These are phyloP conservation scores for Tonatia bakeri DNA, from an alignment of 2,113 vertebrate species.

Conservation along the genomic window DNA sequence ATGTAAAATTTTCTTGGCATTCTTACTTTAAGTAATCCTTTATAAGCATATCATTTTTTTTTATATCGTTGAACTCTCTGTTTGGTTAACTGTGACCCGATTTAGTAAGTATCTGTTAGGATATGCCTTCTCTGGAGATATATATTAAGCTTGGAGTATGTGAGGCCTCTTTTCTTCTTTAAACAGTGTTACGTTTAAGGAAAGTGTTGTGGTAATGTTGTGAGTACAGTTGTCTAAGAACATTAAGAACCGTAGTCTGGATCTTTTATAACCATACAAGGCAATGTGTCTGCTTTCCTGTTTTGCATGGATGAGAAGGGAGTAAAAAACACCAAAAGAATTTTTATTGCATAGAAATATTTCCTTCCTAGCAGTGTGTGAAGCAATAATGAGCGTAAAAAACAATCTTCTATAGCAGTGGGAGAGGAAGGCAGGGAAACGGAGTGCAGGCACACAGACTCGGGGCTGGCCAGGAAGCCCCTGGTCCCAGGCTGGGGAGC, in stretches of 20 bases:
- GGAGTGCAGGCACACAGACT: not conserved
- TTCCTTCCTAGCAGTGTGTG: conserved; percentile 78
- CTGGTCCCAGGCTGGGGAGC: not conserved
- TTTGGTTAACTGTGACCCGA: conserved; percentile 76
- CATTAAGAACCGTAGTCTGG: conserved; percentile 77
- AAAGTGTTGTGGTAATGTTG: conserved; percentile 73
- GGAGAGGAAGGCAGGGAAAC: not conserved
- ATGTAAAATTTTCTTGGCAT: conserved; percentile 55
- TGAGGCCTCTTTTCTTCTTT: conserved; percentile 72
- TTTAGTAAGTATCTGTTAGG: conserved; percentile 70
- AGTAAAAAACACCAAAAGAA: conserved; percentile 80
- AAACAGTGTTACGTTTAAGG: conserved; percentile 71
- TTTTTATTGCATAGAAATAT: conserved; percentile 83
- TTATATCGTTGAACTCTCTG: conserved; percentile 66
- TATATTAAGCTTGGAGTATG: conserved; percentile 57
- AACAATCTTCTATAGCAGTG: conserved; percentile 66
- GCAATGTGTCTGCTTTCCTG: conserved; percentile 81
- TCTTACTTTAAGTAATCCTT: conserved; percentile 66
- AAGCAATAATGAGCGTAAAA: conserved; percentile 75
- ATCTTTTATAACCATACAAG: conserved; percentile 83
- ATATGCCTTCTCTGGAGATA: conserved; percentile 70
- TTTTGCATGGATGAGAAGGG: conserved; percentile 79
- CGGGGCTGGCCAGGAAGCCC: not conserved
- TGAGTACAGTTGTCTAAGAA: conserved; percentile 79
- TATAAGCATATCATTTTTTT: conserved; percentile 62